phyloP scores from a whole-genome alignment of 2,888 invertebrate genomes.

The Encarsia formosa region DNA sequence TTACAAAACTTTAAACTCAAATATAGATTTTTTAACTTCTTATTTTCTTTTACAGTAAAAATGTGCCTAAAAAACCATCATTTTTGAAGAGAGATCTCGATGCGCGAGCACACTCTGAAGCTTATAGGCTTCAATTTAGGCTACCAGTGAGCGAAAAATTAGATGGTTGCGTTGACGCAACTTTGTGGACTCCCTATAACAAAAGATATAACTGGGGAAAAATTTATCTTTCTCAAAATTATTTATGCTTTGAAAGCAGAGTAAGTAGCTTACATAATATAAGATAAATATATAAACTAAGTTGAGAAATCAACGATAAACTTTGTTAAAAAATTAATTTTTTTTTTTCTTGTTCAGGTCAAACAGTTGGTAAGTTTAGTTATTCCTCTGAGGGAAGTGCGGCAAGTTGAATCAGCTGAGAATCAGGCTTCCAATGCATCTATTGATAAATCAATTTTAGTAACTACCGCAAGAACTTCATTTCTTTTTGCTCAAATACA shows the following conservation, averaged over 20 bases:
- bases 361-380: slow-evolving; percentile 79
- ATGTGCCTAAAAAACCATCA: slow-evolving; percentile 84
- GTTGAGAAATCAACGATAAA: neutral
- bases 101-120: slow-evolving; percentile 89
- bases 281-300: neutral
- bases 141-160: slow-evolving; percentile 87
- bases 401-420: slow-evolving; percentile 69
- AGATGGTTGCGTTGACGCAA: slow-evolving; percentile 89
- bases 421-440: slow-evolving; percentile 61
- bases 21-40: slow-evolving; percentile 3
- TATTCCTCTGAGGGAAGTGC: slow-evolving; percentile 81
- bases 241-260: slow-evolving; percentile 92
- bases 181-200: slow-evolving; percentile 92
- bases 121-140: slow-evolving; percentile 78
- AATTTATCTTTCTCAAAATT: slow-evolving; percentile 89
- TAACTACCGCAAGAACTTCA: slow-evolving; percentile 76
- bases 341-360: slow-evolving; percentile 55
- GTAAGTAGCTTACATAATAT: slow-evolving; percentile 56
- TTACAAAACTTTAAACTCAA: slow-evolving; percentile 53
- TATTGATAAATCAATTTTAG: slow-evolving; percentile 69
- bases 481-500: slow-evolving; percentile 86
- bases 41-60: slow-evolving; percentile 60
- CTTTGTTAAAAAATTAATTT: neutral
- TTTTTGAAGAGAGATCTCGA: slow-evolving; percentile 93
- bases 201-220: slow-evolving; percentile 84